Evolutionary conservation across 2,797 vertebrate genomes (phyloP), one percentile per base, ranked within the genome.

Genomic region (Taeniopygia guttata): DNA sequence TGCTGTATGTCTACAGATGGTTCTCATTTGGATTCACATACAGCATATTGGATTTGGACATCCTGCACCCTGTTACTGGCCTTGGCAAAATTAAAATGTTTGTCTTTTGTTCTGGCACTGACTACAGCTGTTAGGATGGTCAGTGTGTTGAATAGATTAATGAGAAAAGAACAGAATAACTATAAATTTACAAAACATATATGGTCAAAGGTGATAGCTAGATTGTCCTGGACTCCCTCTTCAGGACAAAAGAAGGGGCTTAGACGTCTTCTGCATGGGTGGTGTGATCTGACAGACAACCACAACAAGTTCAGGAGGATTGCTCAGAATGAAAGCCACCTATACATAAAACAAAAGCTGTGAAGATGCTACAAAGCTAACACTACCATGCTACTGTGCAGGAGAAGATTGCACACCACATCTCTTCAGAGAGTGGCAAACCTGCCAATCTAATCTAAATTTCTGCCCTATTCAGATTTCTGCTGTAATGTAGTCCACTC

Each of bases 1-100:
- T 95, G 89, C 73, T 94, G 20, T 42, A 67, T 9, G 9, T 77
- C 69, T 93, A 72, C 97, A 96, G 91, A 97, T 96, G 95, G 85
- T 59, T 96, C 87, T 96, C 62, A 86, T 96, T 95, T 96, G 67
- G 67, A 91, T 94, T 84, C 7, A 1, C 40, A 76, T 27, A 36
- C 32, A 87, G 8, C 49, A 45, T 25, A 32, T 34, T 84, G 74
- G 46, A 92, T 88, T 79, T 84, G 46, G 59, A 94, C 42, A 82
- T 84, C 56, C 77, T 90, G 59, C 3, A 12, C 23, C 62, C 68
- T 84, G 45, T 91, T 73, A 81, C 29, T 55, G 20, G 19, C 23
- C 40, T 95, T 58, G 72, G 42, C 69, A 90, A 91, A 94, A 95
- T 78, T 36, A 59, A 83, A 95, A 80, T 38, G 13, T 29, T 80